Percentiles rank a stretch among this genome's conserved stretches.
These are phyloP conservation scores for Clanis bilineata DNA, from an alignment of 2,888 invertebrate genomes.

Conservation along the genomic window DNA sequence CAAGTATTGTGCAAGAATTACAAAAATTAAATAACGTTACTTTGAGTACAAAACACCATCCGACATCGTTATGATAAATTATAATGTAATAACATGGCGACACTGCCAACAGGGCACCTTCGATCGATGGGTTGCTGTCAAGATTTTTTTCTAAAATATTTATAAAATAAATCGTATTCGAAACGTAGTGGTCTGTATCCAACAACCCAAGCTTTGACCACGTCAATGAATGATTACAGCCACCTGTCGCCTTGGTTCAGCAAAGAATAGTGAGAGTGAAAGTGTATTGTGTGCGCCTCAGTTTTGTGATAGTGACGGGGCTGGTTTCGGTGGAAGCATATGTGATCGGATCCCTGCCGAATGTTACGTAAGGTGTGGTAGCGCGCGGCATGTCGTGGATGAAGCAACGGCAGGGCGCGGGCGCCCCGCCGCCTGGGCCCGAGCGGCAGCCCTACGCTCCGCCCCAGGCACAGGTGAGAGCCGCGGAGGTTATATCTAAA, in stretches of 20 bases:
- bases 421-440: conserved; percentile 45
- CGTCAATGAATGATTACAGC: not conserved
- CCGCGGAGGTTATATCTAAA: conserved; percentile 52
- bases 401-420: conserved; percentile 63
- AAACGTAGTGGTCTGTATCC: conserved; percentile 24
- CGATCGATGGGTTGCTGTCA: conserved; percentile 80
- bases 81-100: conserved; percentile 51
- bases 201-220: not conserved
- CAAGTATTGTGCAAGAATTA: too few species aligned
- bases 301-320: conserved; percentile 68
- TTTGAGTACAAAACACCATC: too few species aligned
- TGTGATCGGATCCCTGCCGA: conserved; percentile 58
- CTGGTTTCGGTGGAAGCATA: conserved; percentile 62
- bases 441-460: conserved; percentile 59
- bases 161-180: conserved; percentile 30
- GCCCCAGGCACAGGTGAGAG: conserved; percentile 69
- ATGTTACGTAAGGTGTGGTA: conserved; percentile 77
- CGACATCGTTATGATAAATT: too few species aligned
- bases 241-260: not conserved
- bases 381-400: conserved; percentile 73
- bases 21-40: too few species aligned
- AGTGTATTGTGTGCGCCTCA: conserved; percentile 57
- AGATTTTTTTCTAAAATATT: conserved; percentile 60
- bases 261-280: conserved; percentile 53
- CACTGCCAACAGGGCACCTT: conserved; percentile 82